These are phyloP conservation scores for Atrichornis clamosus DNA, from an alignment of 2,113 vertebrate species.

Conservation along the genomic window DNA sequence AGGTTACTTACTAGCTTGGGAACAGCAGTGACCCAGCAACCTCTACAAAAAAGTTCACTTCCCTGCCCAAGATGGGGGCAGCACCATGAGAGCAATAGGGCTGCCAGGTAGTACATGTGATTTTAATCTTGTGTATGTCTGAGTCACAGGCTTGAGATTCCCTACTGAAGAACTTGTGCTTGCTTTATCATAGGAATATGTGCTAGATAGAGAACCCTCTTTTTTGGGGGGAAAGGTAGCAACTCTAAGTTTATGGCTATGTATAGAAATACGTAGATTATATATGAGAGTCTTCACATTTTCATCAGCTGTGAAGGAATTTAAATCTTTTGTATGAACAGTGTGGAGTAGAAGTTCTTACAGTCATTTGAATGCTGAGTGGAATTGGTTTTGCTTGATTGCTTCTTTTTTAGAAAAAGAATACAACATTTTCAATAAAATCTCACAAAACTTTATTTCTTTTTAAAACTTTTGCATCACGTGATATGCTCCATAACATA, in stretches of 20 bases:
- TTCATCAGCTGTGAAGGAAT: not conserved
- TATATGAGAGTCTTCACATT: not conserved
- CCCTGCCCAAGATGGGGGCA: too few species aligned
- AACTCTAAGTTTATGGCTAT: not conserved
- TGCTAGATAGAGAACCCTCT: not conserved
- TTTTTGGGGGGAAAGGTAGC: not conserved
- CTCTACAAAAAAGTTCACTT: not conserved
- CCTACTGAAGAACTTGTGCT: rapidly evolving
- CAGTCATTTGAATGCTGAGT: not conserved
- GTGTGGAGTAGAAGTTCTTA: not conserved
- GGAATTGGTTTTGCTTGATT: not conserved
- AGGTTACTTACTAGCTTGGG: not conserved
- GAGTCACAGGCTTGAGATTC: not conserved
- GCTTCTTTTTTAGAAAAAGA: not conserved
- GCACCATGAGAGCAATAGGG: not conserved
- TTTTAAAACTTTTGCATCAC: not conserved
- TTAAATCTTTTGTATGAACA: not conserved
- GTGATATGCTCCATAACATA: not conserved
- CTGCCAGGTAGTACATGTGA: not conserved
- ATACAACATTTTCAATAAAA: not conserved
- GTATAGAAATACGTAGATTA: not conserved
- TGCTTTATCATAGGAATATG: not conserved
- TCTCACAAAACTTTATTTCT: not conserved
- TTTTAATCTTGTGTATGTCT: not conserved
- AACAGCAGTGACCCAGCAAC: not conserved